A percentile compares a stretch with the other conserved stretches of the same genome.
phyloP scores from a whole-genome alignment of 2,888 invertebrate species.

The Adelphocoris suturalis region DNA sequence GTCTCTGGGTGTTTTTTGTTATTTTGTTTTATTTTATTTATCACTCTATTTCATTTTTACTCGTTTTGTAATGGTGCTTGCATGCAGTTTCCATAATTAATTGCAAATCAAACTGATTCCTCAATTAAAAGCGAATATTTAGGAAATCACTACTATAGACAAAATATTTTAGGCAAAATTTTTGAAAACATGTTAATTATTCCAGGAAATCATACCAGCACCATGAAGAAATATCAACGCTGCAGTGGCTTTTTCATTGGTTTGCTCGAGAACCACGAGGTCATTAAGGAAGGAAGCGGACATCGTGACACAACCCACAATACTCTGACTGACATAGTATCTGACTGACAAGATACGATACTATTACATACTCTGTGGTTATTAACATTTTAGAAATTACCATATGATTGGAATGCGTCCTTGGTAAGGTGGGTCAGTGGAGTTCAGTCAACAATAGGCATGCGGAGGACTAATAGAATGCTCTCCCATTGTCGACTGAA shows the following conservation, averaged over 20 bases:
- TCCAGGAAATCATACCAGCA: conserved; percentile 14
- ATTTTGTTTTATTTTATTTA: too few relatives aligned
- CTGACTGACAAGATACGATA: not conserved
- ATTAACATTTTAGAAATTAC: not conserved
- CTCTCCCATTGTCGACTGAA: too few relatives aligned
- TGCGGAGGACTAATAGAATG: too few relatives aligned
- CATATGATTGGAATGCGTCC: not conserved
- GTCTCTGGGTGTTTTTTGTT: too few relatives aligned
- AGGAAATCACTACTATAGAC: too few relatives aligned
- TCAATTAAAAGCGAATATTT: too few relatives aligned
- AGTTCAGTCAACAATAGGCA: not conserved
- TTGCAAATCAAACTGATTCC: too few relatives aligned
- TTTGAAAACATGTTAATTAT: too few relatives aligned
- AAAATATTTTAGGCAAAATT: too few relatives aligned
- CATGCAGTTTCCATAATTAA: too few relatives aligned
- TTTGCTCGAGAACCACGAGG: not conserved
- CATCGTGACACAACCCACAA: not conserved
- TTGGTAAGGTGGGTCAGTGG: not conserved
- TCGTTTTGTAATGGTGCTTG: too few relatives aligned
- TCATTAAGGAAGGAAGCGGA: not conserved
- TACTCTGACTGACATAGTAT: not conserved
- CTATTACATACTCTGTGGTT: not conserved
- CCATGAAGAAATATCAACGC: conserved; percentile 68
- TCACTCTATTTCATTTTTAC: too few relatives aligned
- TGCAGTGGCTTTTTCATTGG: not conserved